Conservation (phyloP, 2,888 invertebrate genomes). For the Molorchus minor region DNA sequence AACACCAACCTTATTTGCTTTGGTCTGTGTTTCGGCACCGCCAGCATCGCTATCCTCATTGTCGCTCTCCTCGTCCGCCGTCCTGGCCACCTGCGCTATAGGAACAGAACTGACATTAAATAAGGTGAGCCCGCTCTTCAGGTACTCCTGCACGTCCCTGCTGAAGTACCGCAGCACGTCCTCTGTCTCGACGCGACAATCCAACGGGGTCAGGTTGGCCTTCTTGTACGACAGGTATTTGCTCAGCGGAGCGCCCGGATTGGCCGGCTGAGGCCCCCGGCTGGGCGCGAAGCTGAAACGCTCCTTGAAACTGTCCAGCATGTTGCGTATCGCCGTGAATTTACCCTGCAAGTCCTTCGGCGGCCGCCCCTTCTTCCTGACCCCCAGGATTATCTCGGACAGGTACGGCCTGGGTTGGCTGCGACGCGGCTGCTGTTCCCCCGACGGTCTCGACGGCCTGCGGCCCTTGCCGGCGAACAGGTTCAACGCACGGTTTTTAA, state of each 20-base stretch:
- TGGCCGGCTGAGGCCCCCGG: background rate
- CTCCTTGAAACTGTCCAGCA: conserved; percentile 27
- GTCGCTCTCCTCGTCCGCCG: background rate
- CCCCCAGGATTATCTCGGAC: conserved; percentile 37
- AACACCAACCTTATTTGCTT: conserved; percentile 13
- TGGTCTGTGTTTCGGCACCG: background rate
- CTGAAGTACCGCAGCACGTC: conserved; percentile 50
- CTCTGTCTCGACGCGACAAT: conserved; percentile 44
- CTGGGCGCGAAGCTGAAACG: conserved; percentile 11
- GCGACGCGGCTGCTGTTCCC: background rate
- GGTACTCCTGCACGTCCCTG: conserved; percentile 43
- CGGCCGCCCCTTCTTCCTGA: conserved; percentile 34
- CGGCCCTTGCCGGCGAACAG: conserved; percentile 4
- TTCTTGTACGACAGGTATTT: conserved; percentile 31
- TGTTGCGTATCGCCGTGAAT: conserved; percentile 19
- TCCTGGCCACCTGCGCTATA: conserved; percentile 17
- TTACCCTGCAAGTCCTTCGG: conserved; percentile 23
- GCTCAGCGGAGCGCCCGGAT: conserved; percentile 22
- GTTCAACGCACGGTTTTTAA: conserved; percentile 4
- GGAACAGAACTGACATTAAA: conserved; percentile 47
- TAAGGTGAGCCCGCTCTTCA: conserved; percentile 46
- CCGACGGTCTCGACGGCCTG: background rate
- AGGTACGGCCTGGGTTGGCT: conserved; percentile 21
- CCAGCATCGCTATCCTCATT: background rate
- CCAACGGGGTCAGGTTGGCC: conserved; percentile 44